Evolutionary conservation across 2,113 vertebrate genomes (phyloP).

Genomic region (Formicarius rufipectus): DNA sequence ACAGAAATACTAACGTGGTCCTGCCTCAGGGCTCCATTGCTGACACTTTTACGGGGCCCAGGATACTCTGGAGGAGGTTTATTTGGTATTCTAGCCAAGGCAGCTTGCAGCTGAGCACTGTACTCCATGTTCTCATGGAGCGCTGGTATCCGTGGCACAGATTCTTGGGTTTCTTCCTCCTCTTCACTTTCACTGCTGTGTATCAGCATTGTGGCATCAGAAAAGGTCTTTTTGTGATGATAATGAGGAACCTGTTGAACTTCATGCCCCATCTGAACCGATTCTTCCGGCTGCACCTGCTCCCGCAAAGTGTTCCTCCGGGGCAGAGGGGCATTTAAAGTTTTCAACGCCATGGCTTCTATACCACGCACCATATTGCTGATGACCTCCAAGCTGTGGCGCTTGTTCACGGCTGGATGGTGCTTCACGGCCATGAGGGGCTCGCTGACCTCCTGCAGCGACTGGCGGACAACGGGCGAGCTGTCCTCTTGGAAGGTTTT

Average conservation of each 20-base stretch:
- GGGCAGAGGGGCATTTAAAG: slow-evolving; percentile 80
- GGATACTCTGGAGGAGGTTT: slow-evolving; percentile 96
- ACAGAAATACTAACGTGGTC: slow-evolving; percentile 65
- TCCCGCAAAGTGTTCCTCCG: slow-evolving; percentile 89
- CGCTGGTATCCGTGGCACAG: slow-evolving; percentile 78
- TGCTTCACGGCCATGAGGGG: slow-evolving; percentile 86
- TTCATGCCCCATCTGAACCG: slow-evolving; percentile 69
- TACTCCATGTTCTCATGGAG: slow-evolving; percentile 85
- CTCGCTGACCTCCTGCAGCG: slow-evolving; percentile 92
- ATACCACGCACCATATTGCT: slow-evolving; percentile 87
- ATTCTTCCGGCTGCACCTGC: slow-evolving; percentile 76
- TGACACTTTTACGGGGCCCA: slow-evolving; percentile 83
- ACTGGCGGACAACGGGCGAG: slow-evolving; percentile 89
- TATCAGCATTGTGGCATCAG: slow-evolving; percentile 94
- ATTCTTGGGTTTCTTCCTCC: slow-evolving; percentile 72
- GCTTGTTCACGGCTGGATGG: slow-evolving; percentile 81
- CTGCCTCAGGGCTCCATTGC: slow-evolving; percentile 77
- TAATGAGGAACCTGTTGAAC: slow-evolving; percentile 74
- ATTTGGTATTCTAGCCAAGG: slow-evolving; percentile 92
- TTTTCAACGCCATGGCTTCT: slow-evolving; percentile 86
- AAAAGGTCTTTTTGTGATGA: slow-evolving; percentile 92
- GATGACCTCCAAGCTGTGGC: slow-evolving; percentile 94
- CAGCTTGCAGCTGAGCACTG: slow-evolving; percentile 90
- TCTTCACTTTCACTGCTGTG: slow-evolving; percentile 95
- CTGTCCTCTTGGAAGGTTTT: slow-evolving; percentile 98